Evolutionary conservation across 2,113 vertebrate genomes (phyloP).

Genomic region (Chiloscyllium plagiosum): DNA sequence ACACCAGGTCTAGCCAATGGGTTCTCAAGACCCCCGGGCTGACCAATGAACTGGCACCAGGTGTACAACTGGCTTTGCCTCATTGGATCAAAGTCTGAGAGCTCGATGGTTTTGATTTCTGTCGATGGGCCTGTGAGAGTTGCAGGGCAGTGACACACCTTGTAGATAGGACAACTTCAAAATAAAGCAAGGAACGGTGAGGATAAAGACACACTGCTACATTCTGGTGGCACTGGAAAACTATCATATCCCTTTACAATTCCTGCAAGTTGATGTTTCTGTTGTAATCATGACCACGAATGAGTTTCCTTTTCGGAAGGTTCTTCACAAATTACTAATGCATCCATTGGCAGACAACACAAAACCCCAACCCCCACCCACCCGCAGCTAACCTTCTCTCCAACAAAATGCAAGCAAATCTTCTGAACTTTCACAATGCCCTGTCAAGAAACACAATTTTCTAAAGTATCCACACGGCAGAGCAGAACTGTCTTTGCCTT

Average conservation of each 20-base stretch:
- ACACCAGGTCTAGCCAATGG: too few relatives aligned
- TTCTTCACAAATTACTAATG: not conserved
- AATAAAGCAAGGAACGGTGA: not conserved
- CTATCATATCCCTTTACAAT: not conserved
- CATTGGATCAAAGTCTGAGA: not conserved
- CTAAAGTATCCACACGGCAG: not conserved
- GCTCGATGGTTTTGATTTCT: not conserved
- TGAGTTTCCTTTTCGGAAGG: not conserved
- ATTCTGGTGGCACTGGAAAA: not conserved
- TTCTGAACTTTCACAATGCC: not conserved
- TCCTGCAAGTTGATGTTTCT: not conserved
- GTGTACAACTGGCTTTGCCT: not conserved
- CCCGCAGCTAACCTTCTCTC: not conserved
- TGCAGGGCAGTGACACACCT: not conserved
- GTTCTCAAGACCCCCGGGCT: too few relatives aligned
- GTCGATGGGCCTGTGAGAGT: not conserved
- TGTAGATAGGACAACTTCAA: not conserved
- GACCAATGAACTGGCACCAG: not conserved
- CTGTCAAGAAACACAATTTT: not conserved
- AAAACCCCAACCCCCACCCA: not conserved
- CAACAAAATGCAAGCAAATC: not conserved
- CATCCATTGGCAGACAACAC: not conserved
- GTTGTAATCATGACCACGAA: not conserved
- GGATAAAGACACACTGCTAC: too few relatives aligned
- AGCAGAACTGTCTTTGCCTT: not conserved